phyloP scores from a whole-genome alignment of 1,140 invertebrate genomes.

The Leptinotarsa texana region DNA sequence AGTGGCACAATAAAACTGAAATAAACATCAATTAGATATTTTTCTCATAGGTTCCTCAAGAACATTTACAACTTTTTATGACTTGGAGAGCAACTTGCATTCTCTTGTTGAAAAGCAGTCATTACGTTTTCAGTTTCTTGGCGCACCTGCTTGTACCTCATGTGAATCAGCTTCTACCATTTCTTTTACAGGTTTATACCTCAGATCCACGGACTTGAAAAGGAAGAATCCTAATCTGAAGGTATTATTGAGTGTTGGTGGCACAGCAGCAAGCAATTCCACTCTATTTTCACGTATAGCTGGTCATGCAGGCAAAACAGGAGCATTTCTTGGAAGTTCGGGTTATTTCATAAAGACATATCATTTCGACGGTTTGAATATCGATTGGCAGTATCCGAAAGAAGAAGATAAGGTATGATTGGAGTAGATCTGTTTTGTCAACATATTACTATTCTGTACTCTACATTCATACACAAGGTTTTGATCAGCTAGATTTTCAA shows the following conservation, averaged over 20 bases:
- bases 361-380: conserved; percentile 36
- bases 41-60: no score
- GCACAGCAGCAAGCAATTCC: conserved; percentile 15
- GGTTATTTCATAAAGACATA: conserved; percentile 26
- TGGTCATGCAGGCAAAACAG: conserved; percentile 24
- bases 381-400: conserved; percentile 38
- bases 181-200: conserved; percentile 16
- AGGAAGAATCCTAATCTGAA: conserved; percentile 28
- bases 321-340: conserved; percentile 25
- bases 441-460: no score
- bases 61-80: no score
- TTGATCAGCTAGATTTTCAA: no score
- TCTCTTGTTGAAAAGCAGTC: no score
- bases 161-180: not conserved
- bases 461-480: no score
- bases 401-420: conserved; percentile 24
- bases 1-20: no score
- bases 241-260: conserved; percentile 31
- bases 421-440: not conserved
- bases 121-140: no score
- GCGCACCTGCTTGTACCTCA: no score
- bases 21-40: no score
- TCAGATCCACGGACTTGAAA: conserved; percentile 23
- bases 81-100: no score
- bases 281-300: conserved; percentile 20